Evolutionary conservation across 2,888 invertebrate species (phyloP).

Genomic region (Dorcus hopei): DNA sequence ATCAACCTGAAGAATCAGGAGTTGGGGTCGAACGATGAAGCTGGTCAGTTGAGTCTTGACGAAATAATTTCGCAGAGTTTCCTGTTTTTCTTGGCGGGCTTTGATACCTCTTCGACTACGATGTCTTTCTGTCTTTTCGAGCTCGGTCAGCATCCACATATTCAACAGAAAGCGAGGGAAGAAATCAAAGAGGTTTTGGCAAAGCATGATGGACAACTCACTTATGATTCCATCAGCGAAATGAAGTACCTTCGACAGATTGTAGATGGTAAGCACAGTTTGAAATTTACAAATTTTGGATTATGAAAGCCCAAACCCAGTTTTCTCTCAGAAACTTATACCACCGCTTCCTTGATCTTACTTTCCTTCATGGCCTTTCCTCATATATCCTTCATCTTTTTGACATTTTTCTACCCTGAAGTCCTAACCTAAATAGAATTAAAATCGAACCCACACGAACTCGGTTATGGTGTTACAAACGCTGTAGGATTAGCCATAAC

Average conservation of each 20-base stretch:
- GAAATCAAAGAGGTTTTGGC: conserved; percentile 42
- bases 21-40: background rate
- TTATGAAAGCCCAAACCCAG: too few relatives aligned
- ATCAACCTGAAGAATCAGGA: conserved; percentile 30
- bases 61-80: conserved; percentile 53
- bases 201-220: conserved; percentile 37
- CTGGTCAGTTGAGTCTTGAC: conserved; percentile 25
- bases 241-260: conserved; percentile 50
- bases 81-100: conserved; percentile 60
- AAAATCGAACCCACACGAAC: too few relatives aligned
- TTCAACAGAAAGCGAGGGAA: conserved; percentile 47
- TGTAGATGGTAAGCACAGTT: conserved; percentile 2
- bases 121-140: conserved; percentile 56
- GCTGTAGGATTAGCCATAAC: too few relatives aligned
- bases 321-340: too few relatives aligned
- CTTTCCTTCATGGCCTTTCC: too few relatives aligned
- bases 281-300: too few relatives aligned
- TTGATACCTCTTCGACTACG: conserved; percentile 59
- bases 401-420: too few relatives aligned
- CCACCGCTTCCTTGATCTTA: too few relatives aligned
- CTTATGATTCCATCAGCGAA: conserved; percentile 47
- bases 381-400: too few relatives aligned
- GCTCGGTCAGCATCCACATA: conserved; percentile 48
- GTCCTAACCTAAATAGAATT: too few relatives aligned
- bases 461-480: too few relatives aligned